Evolutionary conservation across 2,797 vertebrate species (phyloP).

Genomic region (Phoxinus dragarum): DNA sequence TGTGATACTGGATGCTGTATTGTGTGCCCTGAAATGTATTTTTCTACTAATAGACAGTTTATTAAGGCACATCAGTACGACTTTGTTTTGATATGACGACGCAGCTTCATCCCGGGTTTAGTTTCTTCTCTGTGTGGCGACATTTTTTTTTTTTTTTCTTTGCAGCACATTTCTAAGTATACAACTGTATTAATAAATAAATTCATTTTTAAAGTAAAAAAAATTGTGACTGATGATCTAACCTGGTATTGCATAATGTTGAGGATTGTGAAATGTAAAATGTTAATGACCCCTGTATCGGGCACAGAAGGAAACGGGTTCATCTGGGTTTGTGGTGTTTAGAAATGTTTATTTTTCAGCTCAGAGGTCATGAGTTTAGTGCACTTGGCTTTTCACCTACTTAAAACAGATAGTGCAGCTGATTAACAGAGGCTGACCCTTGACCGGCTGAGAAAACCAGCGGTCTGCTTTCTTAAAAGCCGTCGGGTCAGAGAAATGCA

Average conservation of each 20-base stretch:
- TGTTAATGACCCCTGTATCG: constrained; percentile 20
- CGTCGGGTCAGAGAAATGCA: not conserved
- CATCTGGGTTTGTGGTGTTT: not conserved
- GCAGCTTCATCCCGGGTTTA: constrained; percentile 92
- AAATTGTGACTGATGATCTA: not conserved
- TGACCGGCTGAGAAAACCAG: not conserved
- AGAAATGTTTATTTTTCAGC: constrained; percentile 27
- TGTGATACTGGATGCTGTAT: constrained; percentile 98
- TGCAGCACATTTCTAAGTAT: constrained; percentile 99
- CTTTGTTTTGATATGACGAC: constrained; percentile 96
- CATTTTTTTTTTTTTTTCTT: constrained; percentile 74
- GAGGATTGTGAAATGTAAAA: constrained; percentile 41
- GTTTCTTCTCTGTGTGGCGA: constrained; percentile 88
- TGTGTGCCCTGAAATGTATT: constrained; percentile 99
- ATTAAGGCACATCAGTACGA: constrained; percentile 97
- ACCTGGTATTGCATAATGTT: not conserved
- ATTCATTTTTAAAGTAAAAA: constrained; percentile 96
- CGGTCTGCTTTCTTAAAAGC: not conserved
- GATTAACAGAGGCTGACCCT: not conserved
- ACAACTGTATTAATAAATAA: constrained; percentile 95
- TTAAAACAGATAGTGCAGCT: constrained; percentile 7
- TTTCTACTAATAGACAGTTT: constrained; percentile 99
- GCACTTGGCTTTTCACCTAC: constrained; percentile 39
- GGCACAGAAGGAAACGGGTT: constrained; percentile 26
- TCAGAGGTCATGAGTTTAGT: constrained; percentile 5